Conservation (phyloP, 2,113 vertebrate species). For the Isurus oxyrinchus region DNA sequence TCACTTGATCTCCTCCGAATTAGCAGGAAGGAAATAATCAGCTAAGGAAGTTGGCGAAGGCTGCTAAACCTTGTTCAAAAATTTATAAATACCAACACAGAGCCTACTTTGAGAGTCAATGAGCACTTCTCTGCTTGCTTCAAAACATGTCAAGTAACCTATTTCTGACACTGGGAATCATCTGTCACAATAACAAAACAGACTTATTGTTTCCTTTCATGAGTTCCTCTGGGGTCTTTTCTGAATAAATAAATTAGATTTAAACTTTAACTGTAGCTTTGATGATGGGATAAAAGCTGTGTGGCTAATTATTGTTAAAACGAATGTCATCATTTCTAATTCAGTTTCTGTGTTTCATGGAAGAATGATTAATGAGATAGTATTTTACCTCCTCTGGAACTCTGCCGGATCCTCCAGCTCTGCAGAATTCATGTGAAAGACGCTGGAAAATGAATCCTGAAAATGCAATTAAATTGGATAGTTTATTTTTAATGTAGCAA, state of each 20-base stretch:
- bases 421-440: slow-evolving; percentile 92
- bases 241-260: not conserved
- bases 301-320: slow-evolving; percentile 26
- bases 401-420: slow-evolving; percentile 65
- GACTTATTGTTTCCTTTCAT: not conserved
- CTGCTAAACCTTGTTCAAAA: not conserved
- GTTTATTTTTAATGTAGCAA: not conserved
- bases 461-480: slow-evolving; percentile 42
- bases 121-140: not conserved
- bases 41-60: no score
- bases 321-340: slow-evolving; percentile 31
- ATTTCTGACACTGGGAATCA: not conserved
- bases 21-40: not conserved
- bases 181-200: not conserved
- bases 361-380: not conserved
- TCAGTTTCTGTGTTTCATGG: not conserved
- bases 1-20: not conserved
- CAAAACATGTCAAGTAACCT: not conserved
- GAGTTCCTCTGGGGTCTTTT: not conserved
- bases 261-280: not conserved
- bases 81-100: not conserved
- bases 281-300: slow-evolving; percentile 37
- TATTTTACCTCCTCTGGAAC: slow-evolving; percentile 70
- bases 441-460: slow-evolving; percentile 90
- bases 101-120: not conserved